These are phyloP conservation scores for Gobius niger DNA, from an alignment of 2,113 vertebrate species.

Conservation along the genomic window DNA sequence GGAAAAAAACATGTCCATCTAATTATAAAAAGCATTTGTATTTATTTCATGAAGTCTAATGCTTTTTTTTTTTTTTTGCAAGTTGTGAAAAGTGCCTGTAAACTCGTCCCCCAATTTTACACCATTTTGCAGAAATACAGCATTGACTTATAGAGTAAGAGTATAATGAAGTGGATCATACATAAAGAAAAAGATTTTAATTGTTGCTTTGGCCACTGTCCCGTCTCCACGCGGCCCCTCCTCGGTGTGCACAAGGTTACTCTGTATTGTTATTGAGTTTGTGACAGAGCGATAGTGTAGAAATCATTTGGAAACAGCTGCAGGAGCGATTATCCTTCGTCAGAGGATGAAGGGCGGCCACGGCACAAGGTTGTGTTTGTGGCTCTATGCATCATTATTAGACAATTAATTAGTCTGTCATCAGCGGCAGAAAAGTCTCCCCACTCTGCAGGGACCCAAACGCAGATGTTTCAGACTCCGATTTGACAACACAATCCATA, in stretches of 20 bases:
- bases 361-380: conserved; percentile 53
- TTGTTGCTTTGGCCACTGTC: neutral
- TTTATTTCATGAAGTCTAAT: no score
- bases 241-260: conserved; percentile 33
- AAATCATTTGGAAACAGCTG: conserved; percentile 62
- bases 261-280: conserved; percentile 47
- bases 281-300: conserved; percentile 44
- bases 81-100: neutral
- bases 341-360: conserved; percentile 66
- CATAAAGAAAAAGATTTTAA: neutral
- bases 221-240: conserved; percentile 15
- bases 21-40: no score
- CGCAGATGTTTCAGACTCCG: conserved; percentile 45
- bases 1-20: no score
- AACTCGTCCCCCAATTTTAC: no score
- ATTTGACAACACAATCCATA: conserved; percentile 35
- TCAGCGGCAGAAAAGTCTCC: conserved; percentile 46
- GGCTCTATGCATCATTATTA: conserved; percentile 72
- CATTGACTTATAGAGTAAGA: neutral
- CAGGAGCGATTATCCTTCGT: conserved; percentile 69
- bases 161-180: no score
- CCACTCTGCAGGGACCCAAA: conserved; percentile 45
- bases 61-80: neutral
- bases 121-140: neutral
- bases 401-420: conserved; percentile 69